Evolutionary conservation across 2,888 invertebrate species (phyloP), one percentile per base, ranked within the genome.

Genomic region (Meiosimyza platycephala): DNA sequence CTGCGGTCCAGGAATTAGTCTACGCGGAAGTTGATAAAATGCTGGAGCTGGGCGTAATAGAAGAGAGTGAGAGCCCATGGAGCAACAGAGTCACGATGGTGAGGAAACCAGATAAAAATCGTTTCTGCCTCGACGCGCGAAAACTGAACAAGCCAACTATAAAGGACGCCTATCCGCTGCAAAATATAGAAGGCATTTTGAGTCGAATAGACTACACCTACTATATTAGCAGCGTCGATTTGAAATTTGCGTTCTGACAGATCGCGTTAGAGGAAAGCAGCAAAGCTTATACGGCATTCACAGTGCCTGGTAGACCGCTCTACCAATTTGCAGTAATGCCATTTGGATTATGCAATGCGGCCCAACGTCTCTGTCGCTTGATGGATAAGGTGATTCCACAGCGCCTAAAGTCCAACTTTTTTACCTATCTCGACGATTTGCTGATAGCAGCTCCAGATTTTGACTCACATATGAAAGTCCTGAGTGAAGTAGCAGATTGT

Each of bases 21-120:
- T 75, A 75, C 50, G 73, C 67, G 6, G 82, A 84, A 73, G 74
- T 84, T 0, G 81, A 83, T 16, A 69, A 77, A 6, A 85, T 85
- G 83, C 50, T 84, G 12, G 68, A 62, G 1, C 64, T 78, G 7
- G 33, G 40, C 1, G 47, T 63, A 1, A 63, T 63, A n/a, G 63
- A 63, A 16, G 22, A 16, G 3, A 63, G 63, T n/a, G 18, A n/a
- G 0, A 63, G 63, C 48, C n/a, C 63, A 12, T 63, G 63, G 63
- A 63, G 63, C 16, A 63, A 63, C 16, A 7, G 47, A 15, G 48
- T 48, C 0, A 40, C 48, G 13, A 2, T 60, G 1, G 60, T 60
- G 0, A 18, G 60, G 4, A 16, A 60, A 11, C 40, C 60, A 1
- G 60, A 28, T 28, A 60, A 60, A 12, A 60, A 60, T 28, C 22